Conservation (phyloP, 1,140 invertebrate genomes). For the Oncopodura yosiiana region DNA sequence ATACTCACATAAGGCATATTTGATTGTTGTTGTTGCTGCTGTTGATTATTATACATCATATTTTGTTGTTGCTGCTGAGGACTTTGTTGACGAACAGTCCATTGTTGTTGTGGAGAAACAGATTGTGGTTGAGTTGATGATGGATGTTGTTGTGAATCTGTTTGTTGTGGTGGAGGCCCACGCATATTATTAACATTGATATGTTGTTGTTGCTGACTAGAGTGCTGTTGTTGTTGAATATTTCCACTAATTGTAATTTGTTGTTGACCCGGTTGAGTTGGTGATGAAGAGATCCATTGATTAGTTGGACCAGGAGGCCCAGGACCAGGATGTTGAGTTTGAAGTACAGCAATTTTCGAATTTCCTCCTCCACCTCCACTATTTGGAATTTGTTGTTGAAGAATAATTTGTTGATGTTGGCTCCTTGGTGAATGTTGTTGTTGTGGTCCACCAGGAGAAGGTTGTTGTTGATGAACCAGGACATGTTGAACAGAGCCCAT, state of each 20-base stretch:
- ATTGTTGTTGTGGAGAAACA: background rate
- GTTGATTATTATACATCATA: too few species aligned
- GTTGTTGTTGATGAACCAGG: slow-evolving; percentile 20
- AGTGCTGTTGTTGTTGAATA: slow-evolving; percentile 1
- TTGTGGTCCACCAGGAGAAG: background rate
- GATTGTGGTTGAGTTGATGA: background rate
- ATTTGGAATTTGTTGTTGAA: slow-evolving; percentile 1
- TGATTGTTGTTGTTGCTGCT: slow-evolving; percentile 6
- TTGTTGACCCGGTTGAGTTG: slow-evolving; percentile 3
- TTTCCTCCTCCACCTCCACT: too few species aligned
- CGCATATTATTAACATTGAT: background rate
- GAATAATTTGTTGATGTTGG: slow-evolving; percentile 8
- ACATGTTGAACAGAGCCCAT: slow-evolving; percentile 19
- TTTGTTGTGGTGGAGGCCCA: background rate
- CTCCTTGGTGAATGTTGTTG: too few species aligned
- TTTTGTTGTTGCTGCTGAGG: background rate
- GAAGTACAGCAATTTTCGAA: slow-evolving; percentile 22
- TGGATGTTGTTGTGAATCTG: slow-evolving; percentile 4
- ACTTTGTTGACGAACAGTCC: slow-evolving; percentile 10
- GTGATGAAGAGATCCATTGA: slow-evolving; percentile 8
- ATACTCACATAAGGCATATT: slow-evolving; percentile 17
- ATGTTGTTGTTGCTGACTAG: background rate
- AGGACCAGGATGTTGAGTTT: slow-evolving; percentile 6
- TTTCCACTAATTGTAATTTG: background rate
- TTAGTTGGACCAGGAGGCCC: background rate